Evolutionary conservation across 2,113 vertebrate genomes (phyloP).

Genomic region (Syngnathus scovelli): DNA sequence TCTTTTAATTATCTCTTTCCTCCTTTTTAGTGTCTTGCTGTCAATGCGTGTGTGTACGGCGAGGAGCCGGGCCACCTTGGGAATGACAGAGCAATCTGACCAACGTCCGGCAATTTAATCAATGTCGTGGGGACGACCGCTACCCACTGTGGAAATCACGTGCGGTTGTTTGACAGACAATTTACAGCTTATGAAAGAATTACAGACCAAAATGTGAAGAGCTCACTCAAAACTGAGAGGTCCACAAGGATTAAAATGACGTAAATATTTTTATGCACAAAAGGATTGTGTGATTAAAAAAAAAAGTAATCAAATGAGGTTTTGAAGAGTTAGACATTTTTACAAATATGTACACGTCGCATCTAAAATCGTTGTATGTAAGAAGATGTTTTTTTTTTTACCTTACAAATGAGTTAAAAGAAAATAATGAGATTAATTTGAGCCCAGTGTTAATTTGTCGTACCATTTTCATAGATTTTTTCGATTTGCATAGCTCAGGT

Average conservation of each 20-base stretch:
- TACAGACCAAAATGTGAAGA: slow-evolving; percentile 1
- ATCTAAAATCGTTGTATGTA: background rate
- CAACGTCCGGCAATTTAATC: slow-evolving; percentile 19
- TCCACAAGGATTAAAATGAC: background rate
- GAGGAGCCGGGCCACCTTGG: slow-evolving; percentile 14
- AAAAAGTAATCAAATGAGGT: background rate
- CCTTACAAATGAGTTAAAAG: background rate
- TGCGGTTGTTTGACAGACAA: slow-evolving; percentile 12
- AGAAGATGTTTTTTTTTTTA: no score
- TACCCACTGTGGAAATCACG: background rate
- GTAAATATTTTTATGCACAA: no score
- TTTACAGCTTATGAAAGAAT: background rate
- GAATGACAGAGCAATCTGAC: slow-evolving; percentile 7
- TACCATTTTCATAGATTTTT: background rate
- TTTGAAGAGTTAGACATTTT: background rate
- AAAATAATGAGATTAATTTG: background rate
- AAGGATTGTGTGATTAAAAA: no score
- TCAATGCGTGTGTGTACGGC: slow-evolving; percentile 16
- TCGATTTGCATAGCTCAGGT: background rate
- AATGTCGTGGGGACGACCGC: slow-evolving; percentile 9
- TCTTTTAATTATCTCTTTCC: slow-evolving; percentile 46
- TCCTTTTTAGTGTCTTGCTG: slow-evolving; percentile 3
- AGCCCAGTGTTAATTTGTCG: background rate
- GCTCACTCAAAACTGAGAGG: slow-evolving; percentile 7
- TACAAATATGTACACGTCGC: background rate